phyloP scores from a whole-genome alignment of 1,140 invertebrate species.

The Asbolus verrucosus region DNA sequence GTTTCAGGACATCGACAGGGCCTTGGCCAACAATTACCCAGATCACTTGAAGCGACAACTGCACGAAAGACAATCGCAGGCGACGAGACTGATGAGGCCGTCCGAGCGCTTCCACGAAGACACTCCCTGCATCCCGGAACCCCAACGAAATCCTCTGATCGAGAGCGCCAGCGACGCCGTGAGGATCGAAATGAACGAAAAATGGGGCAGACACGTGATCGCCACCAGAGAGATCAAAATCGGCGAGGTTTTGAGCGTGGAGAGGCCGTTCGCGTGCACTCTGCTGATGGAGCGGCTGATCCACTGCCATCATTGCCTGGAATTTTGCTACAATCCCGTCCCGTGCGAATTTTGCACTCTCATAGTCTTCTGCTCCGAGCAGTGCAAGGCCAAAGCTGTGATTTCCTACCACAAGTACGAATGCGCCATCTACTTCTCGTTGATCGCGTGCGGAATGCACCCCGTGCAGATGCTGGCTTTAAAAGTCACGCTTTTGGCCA shows the following conservation, averaged over 20 bases:
- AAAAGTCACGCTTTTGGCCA: no score
- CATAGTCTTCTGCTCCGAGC: conserved; percentile 77
- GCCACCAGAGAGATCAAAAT: conserved; percentile 74
- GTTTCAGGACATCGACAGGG: conserved; percentile 69
- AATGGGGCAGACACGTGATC: conserved; percentile 75
- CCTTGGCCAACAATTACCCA: conserved; percentile 68
- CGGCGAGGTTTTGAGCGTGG: conserved; percentile 84
- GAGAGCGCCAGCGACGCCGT: conserved; percentile 70
- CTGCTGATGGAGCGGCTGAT: conserved; percentile 75
- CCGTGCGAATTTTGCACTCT: conserved; percentile 75
- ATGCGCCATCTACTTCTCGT: not conserved
- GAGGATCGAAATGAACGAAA: conserved; percentile 68
- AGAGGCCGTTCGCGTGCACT: conserved; percentile 81
- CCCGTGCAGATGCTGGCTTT: no score
- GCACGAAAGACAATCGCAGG: conserved; percentile 66
- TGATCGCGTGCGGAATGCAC: not conserved
- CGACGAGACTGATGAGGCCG: conserved; percentile 62
- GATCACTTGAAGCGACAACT: conserved; percentile 69
- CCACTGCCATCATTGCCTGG: conserved; percentile 85
- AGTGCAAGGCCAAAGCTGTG: conserved; percentile 74
- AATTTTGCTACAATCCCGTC: conserved; percentile 73
- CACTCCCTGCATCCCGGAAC: conserved; percentile 47
- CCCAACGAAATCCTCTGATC: conserved; percentile 51
- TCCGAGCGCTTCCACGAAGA: conserved; percentile 46
- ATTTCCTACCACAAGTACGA: not conserved